Evolutionary conservation across 2,113 vertebrate species (phyloP).

Genomic region (Morone chrysops): DNA sequence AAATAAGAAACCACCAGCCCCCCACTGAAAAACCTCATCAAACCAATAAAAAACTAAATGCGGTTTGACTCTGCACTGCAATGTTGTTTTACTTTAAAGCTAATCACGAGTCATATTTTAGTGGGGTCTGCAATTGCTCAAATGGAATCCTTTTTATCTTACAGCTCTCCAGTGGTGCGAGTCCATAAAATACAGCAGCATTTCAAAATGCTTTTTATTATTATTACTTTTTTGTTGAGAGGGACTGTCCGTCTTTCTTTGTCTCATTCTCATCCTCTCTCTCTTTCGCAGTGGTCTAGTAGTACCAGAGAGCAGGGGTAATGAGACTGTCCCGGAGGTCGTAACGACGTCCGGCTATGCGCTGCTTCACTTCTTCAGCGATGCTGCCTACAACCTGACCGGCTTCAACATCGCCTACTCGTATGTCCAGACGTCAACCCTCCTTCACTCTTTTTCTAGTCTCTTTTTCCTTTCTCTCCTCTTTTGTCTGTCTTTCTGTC

Average conservation of each 20-base stretch:
- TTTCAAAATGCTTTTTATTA: conserved; percentile 13
- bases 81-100: conserved; percentile 28
- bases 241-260: neutral
- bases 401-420: conserved; percentile 97
- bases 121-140: neutral
- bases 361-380: conserved; percentile 96
- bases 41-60: conserved; percentile 9
- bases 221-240: neutral
- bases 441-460: neutral
- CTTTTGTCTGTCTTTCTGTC: neutral
- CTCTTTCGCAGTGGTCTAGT: conserved; percentile 88
- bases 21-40: conserved; percentile 6
- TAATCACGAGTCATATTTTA: conserved; percentile 38
- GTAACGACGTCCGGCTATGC: conserved; percentile 94
- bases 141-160: conserved; percentile 18
- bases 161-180: conserved; percentile 18
- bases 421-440: conserved; percentile 79
- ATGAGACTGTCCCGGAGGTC: conserved; percentile 95
- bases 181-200: neutral
- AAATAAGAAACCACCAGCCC: neutral
- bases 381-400: conserved; percentile 96
- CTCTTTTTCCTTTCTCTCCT: neutral
- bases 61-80: neutral
- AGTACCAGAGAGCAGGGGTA: conserved; percentile 90
- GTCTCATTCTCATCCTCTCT: neutral